These are phyloP conservation scores for Mystacides longicornis DNA, from an alignment of 2,888 invertebrate species.

Conservation along the genomic window DNA sequence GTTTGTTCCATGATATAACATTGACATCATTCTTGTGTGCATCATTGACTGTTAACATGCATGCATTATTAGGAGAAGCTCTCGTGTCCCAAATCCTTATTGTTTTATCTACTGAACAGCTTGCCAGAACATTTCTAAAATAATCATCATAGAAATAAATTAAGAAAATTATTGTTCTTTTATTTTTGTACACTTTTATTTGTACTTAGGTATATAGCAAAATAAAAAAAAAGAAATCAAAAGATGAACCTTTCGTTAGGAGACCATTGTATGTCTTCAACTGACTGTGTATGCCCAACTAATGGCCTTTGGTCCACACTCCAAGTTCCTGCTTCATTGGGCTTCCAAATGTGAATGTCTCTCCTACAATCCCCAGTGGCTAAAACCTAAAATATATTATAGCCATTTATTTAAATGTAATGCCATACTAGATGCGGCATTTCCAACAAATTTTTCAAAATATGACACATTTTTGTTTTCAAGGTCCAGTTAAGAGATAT, in stretches of 20 bases:
- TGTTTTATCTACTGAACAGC: slow-evolving; percentile 82
- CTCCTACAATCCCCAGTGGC: slow-evolving; percentile 91
- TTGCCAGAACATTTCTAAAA: slow-evolving; percentile 68
- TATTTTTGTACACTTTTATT: background rate
- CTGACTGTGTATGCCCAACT: slow-evolving; percentile 81
- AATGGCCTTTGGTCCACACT: slow-evolving; percentile 84
- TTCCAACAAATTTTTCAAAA: too few species aligned
- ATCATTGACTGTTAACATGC: slow-evolving; percentile 78
- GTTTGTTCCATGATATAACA: slow-evolving; percentile 94
- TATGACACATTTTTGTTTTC: too few species aligned
- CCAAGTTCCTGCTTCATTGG: slow-evolving; percentile 74
- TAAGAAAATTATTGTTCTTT: background rate
- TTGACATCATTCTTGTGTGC: slow-evolving; percentile 93
- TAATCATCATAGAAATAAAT: background rate
- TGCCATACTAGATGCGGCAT: too few species aligned
- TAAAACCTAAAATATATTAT: slow-evolving; percentile 54
- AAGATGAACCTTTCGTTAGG: slow-evolving; percentile 68
- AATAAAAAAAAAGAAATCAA: background rate
- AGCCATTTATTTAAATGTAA: too few species aligned
- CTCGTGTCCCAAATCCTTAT: slow-evolving; percentile 96
- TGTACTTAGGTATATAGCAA: background rate
- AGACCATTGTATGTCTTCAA: slow-evolving; percentile 99
- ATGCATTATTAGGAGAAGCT: slow-evolving; percentile 77
- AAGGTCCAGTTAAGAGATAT: too few species aligned
- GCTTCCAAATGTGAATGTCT: slow-evolving; percentile 91